Conservation (phyloP, 2,888 invertebrate genomes). For the Melieria picta region DNA sequence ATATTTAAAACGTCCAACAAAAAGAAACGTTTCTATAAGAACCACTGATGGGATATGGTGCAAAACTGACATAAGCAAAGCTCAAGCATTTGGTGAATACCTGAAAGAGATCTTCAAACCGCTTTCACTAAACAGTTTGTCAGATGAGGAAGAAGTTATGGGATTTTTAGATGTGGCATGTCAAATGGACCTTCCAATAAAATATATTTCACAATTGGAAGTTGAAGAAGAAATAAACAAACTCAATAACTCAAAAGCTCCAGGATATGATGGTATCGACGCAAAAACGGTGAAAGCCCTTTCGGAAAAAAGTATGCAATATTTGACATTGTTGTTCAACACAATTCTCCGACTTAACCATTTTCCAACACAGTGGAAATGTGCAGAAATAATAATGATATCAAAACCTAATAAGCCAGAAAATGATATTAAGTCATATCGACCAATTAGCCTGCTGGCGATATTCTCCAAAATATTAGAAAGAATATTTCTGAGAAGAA, state of each 20-base stretch:
- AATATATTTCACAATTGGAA: neutral
- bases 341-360: neutral
- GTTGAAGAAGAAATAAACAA: constrained; percentile 10
- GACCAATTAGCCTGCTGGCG: neutral
- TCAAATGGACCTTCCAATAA: no score
- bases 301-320: neutral
- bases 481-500: constrained; percentile 3
- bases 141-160: no score
- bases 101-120: constrained; percentile 10
- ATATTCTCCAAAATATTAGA: neutral
- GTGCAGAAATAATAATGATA: constrained; percentile 15
- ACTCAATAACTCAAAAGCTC: constrained; percentile 1
- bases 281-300: neutral
- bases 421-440: constrained; percentile 2
- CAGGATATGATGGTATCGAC: neutral
- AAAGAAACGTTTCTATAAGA: neutral
- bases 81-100: constrained; percentile 6
- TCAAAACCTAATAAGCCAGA: neutral
- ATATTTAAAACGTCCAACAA: constrained; percentile 9
- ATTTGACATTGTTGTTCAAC: constrained; percentile 2
- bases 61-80: constrained; percentile 1
- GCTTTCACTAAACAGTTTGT: no score
- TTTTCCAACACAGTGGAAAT: constrained; percentile 15
- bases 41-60: constrained; percentile 4
- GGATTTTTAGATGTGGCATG: no score